These are phyloP conservation scores for Dicrostonyx torquatus DNA, from an alignment of 2,797 vertebrate species.

Conservation along the genomic window DNA sequence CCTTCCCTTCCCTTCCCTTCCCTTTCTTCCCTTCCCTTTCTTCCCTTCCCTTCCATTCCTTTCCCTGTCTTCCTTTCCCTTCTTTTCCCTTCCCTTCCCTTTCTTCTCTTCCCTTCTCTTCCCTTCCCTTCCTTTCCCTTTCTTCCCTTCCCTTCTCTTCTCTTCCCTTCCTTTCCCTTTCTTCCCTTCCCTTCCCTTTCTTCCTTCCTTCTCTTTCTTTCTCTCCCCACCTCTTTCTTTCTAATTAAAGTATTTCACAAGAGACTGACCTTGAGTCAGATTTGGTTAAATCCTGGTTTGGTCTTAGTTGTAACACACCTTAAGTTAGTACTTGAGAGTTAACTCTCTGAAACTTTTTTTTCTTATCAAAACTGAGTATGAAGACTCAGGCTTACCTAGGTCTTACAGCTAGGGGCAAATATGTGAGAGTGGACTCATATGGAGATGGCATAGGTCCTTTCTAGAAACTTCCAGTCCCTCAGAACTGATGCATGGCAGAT, in stretches of 20 bases:
- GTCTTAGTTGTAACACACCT: background rate
- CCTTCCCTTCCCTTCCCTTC: no score
- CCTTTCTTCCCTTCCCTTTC: no score
- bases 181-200: no score
- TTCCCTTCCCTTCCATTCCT: no score
- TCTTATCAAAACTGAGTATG: background rate
- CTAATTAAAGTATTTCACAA: background rate
- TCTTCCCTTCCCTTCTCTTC: no score
- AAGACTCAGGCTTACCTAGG: background rate
- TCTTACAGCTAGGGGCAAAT: background rate
- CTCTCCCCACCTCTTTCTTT: background rate
- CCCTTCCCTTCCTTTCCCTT: no score
- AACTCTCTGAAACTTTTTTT: background rate
- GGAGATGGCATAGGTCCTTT: rapidly evolving
- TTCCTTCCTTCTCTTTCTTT: no score
- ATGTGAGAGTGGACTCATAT: background rate
- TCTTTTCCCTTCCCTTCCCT: rapidly evolving
- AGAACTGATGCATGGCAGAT: no score
- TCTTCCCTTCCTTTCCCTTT: no score
- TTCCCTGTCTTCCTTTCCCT: rapidly evolving
- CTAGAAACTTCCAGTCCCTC: background rate
- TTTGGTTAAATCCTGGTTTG: background rate
- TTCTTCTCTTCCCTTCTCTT: no score
- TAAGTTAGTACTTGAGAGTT: background rate
- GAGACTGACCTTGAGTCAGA: background rate